Base-by-base conservation (phyloP, 2,113 vertebrate species). In the Poecile atricapillus region DNA sequence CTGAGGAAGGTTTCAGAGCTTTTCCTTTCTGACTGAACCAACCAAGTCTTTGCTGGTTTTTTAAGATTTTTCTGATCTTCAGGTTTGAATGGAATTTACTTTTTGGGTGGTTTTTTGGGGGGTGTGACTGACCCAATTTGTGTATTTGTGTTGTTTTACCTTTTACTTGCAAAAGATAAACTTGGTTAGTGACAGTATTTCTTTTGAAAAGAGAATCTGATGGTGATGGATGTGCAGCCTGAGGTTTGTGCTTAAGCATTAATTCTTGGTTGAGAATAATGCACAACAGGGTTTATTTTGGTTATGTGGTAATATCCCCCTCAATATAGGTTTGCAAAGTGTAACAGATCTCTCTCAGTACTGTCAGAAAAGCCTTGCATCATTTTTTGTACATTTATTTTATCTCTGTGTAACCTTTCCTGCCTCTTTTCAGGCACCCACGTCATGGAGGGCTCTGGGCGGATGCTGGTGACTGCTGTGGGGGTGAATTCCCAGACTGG, bases 401-500 rank as follows among this genome's bases (percentile, higher is more conserved):
- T 11, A 39, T 3, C 20, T 52, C 5, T 22, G 7, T 37, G 11
- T 41, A 13, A 68, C n/a, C 56, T 84, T 6, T 6, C 10, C 21
- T 70, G 41, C 13, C 5, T 62, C 7, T 82, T 83, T 85, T 31
- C 96, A 99, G 99, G 99, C 56, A 99, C 99, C 65, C 99, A 99
- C 3, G 99, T 99, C 93, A 99, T 99, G 99, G 99, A 99, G 93
- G 99, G 99, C 71, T 99, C 99, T 14, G 99, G 99, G 58, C 97
- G 99, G 93, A 99, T 99, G 99, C 75, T 99, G 65, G 99, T 99
- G 67, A 99, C 98, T 4, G 99, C 99, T 3, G 99, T 99, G 23
- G 99, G 99, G 62, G 99, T 99, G 82, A 99, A 99, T 97, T 99
- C 99, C 89, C 99, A 99, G 98, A 99, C 99, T 10, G 99, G 99